A percentile compares a stretch with the other conserved stretches of the same genome.
These are phyloP conservation scores for Helicoverpa assulta DNA, from an alignment of 2,888 invertebrate genomes.

Conservation along the genomic window DNA sequence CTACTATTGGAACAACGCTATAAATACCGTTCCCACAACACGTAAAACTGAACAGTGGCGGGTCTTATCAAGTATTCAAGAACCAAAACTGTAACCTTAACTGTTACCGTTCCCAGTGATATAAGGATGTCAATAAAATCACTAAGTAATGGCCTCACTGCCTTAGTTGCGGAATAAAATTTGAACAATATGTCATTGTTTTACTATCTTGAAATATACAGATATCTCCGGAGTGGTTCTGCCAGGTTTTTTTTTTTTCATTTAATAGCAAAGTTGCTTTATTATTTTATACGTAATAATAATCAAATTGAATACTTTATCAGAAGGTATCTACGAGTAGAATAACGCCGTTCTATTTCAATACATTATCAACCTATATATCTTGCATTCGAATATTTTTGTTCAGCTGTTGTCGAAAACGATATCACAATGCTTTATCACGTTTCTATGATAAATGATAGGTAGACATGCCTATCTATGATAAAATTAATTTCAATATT, in stretches of 20 bases:
- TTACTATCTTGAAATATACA: slow-evolving; percentile 10
- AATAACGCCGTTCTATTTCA: slow-evolving; percentile 8
- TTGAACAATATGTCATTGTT: slow-evolving; percentile 10
- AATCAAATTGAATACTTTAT: not conserved
- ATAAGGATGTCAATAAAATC: slow-evolving; percentile 52
- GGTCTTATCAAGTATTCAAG: slow-evolving; percentile 70
- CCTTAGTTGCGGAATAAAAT: slow-evolving; percentile 38
- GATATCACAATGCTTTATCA: slow-evolving; percentile 59
- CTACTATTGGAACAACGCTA: slow-evolving; percentile 66
- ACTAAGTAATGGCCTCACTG: slow-evolving; percentile 39
- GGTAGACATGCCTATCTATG: slow-evolving; percentile 57
- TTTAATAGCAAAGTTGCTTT: not conserved
- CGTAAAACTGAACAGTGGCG: slow-evolving; percentile 67
- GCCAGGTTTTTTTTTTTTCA: not conserved
- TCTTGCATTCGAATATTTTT: slow-evolving; percentile 52
- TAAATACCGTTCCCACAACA: slow-evolving; percentile 71
- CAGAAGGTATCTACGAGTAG: not conserved
- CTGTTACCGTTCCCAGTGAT: slow-evolving; percentile 55
- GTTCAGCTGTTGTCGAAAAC: slow-evolving; percentile 39
- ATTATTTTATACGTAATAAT: not conserved
- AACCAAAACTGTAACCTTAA: slow-evolving; percentile 60
- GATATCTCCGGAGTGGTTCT: too few relatives aligned
- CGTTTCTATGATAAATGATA: slow-evolving; percentile 63
- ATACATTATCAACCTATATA: slow-evolving; percentile 30
- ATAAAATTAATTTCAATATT: slow-evolving; percentile 36